Conservation (phyloP, 2,888 invertebrate genomes). For the Harmothoe impar region DNA sequence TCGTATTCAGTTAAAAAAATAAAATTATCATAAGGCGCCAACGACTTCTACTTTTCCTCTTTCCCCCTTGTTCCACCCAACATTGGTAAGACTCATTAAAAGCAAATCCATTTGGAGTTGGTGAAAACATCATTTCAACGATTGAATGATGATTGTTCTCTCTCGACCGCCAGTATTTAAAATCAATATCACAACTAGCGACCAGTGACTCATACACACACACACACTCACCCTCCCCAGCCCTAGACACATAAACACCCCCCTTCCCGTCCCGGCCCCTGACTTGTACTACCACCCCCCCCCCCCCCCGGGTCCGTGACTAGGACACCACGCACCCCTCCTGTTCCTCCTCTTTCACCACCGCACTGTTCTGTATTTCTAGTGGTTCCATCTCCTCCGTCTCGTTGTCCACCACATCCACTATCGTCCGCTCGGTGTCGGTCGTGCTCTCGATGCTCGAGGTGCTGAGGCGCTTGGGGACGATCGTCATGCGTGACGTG, state of each 20-base stretch:
- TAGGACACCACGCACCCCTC: constrained; percentile 58
- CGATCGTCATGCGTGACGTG: constrained; percentile 67
- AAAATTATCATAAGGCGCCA: no score
- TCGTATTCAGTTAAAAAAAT: no score
- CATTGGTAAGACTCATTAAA: not conserved
- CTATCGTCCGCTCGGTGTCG: constrained; percentile 48
- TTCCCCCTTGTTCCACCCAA: no score
- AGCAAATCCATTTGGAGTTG: not conserved
- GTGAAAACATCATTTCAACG: not conserved
- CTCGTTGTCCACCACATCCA: constrained; percentile 44
- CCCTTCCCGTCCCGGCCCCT: not conserved
- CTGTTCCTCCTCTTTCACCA: constrained; percentile 46
- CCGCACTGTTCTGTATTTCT: not conserved
- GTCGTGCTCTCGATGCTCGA: constrained; percentile 66
- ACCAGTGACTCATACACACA: not conserved
- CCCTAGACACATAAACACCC: not conserved
- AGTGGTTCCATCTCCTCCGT: not conserved
- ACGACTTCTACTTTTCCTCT: no score
- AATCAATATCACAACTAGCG: constrained; percentile 28
- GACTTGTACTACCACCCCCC: not conserved
- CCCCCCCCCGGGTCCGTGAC: not conserved
- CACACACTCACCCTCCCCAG: not conserved
- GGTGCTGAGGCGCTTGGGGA: constrained; percentile 69
- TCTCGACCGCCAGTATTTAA: not conserved
- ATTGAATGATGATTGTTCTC: not conserved